Evolutionary conservation across 2,888 invertebrate species (phyloP), one percentile per base, ranked within the genome.

Genomic region (Ichneumoninae sp.): DNA sequence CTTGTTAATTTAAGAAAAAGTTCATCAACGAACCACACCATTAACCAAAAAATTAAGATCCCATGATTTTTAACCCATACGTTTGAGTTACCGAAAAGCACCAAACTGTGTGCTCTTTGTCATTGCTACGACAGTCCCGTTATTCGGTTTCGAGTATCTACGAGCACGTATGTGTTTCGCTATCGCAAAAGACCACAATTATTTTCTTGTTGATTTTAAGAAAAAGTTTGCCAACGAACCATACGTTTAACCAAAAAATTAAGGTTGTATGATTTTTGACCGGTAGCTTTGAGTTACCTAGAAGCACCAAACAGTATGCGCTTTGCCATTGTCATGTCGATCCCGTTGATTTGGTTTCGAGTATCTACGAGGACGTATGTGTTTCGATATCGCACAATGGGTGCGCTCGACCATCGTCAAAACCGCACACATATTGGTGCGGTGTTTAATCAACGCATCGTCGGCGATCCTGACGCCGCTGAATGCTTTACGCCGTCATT

Each of bases 371-470:
- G 10, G 10, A 47, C 44, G 44, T 33, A 70, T 71, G 36, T 50
- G 47, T 65, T 69, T 69, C 50, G 69, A 16, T 22, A 54, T 63
- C 30, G 30, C 16, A 30, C 60, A 63, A 63, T 74, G 70, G 54
- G 5, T 54, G 77, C 26, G 30, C 50, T 60, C 6, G 13, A 26
- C n/a, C 10, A 65, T 40, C 44, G 22, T 73, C n/a, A 40, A 47
- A 71, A 13, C 10, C 26, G 36, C 44, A 69, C 52, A 33, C 50
- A 66, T 40, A 26, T 66, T 50, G 19, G 44, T 71, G 52, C 65
- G 54, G 50, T 76, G 70, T 82, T 78, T 79, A 79, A 79, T 85
- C 71, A 85, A 79, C 82, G 75, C 82, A 76, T 79, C 71, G 79
- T 79, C 66, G 40, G 71, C 75, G 82, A 75, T 68, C 66, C 69